Evolutionary conservation across 2,888 invertebrate genomes (phyloP).

Genomic region (Zaprionus lineosus): DNA sequence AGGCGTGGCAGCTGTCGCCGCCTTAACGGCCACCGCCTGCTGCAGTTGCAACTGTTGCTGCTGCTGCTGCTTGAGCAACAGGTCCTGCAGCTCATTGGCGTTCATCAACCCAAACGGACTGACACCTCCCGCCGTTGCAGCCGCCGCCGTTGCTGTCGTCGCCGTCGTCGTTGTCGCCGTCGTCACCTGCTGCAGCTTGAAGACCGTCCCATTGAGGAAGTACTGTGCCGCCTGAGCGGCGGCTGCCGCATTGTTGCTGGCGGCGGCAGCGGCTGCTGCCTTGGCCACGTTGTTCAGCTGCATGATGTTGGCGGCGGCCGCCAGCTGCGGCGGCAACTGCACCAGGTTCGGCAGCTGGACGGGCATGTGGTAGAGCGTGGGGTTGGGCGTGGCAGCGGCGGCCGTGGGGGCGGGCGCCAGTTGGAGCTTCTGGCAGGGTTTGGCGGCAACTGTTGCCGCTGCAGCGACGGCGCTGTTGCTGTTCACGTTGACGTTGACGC

Average conservation of each 20-base stretch:
- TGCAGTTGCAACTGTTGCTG: conserved; percentile 52
- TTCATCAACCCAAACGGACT: conserved; percentile 78
- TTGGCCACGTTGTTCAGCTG: conserved; percentile 77
- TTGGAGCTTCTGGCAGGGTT: conserved; percentile 46
- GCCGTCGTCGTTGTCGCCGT: conserved; percentile 80
- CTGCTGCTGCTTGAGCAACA: conserved; percentile 73
- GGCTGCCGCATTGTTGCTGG: conserved; percentile 63
- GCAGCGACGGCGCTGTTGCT: conserved; percentile 17
- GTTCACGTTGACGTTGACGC: conserved; percentile 8
- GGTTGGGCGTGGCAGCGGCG: conserved; percentile 48
- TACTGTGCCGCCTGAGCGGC: conserved; percentile 81
- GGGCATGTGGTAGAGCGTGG: conserved; percentile 85
- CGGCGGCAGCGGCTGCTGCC: conserved; percentile 78
- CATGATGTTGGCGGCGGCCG: conserved; percentile 83
- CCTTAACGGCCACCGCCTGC: conserved; percentile 50
- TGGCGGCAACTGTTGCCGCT: conserved; percentile 29
- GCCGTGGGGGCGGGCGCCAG: conserved; percentile 40
- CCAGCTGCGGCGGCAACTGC: conserved; percentile 86
- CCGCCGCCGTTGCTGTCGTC: conserved; percentile 76
- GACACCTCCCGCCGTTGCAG: conserved; percentile 52
- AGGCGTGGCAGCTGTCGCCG: conserved; percentile 44
- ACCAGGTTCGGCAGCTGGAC: conserved; percentile 86
- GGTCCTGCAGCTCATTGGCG: conserved; percentile 72
- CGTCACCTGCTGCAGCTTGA: conserved; percentile 81
- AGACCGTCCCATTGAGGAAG: conserved; percentile 82